A percentile compares a stretch with the other conserved stretches of the same genome.
Conservation (phyloP, 2,888 invertebrate genomes). For the Panopea generosa region DNA sequence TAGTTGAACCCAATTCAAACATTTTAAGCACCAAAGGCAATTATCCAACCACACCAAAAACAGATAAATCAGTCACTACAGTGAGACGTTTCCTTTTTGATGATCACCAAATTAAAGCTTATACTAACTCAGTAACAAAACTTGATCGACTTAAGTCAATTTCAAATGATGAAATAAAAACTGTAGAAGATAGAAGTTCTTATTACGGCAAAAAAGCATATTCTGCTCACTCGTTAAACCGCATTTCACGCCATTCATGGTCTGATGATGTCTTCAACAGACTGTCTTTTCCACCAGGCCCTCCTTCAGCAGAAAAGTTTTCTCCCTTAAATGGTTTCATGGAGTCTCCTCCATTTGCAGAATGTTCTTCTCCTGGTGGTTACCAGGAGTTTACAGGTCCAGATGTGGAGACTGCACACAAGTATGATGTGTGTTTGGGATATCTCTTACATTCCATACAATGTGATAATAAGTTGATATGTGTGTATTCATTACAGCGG, state of each 20-base stretch:
- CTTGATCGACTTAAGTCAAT: slow-evolving; percentile 29
- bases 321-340: slow-evolving; percentile 9
- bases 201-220: slow-evolving; percentile 1
- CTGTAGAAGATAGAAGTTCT: background rate
- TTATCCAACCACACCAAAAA: slow-evolving; percentile 15
- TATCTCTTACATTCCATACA: slow-evolving; percentile 55
- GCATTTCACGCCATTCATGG: slow-evolving; percentile 27
- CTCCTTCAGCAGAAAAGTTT: slow-evolving; percentile 12
- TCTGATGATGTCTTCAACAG: slow-evolving; percentile 38
- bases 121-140: slow-evolving; percentile 4
- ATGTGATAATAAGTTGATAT: slow-evolving; percentile 62
- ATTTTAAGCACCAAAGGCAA: background rate
- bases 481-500: slow-evolving; percentile 88
- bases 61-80: slow-evolving; percentile 4
- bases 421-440: slow-evolving; percentile 58
- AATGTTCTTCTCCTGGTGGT: slow-evolving; percentile 7
- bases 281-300: background rate
- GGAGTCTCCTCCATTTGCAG: slow-evolving; percentile 37
- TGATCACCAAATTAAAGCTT: slow-evolving; percentile 43
- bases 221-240: slow-evolving; percentile 27
- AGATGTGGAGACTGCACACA: slow-evolving; percentile 37
- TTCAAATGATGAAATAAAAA: slow-evolving; percentile 51
- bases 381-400: slow-evolving; percentile 22
- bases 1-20: too few species aligned
- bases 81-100: slow-evolving; percentile 38